These are phyloP conservation scores for Benthosema pterotum DNA, from an alignment of 2,797 vertebrate genomes.

Conservation along the genomic window DNA sequence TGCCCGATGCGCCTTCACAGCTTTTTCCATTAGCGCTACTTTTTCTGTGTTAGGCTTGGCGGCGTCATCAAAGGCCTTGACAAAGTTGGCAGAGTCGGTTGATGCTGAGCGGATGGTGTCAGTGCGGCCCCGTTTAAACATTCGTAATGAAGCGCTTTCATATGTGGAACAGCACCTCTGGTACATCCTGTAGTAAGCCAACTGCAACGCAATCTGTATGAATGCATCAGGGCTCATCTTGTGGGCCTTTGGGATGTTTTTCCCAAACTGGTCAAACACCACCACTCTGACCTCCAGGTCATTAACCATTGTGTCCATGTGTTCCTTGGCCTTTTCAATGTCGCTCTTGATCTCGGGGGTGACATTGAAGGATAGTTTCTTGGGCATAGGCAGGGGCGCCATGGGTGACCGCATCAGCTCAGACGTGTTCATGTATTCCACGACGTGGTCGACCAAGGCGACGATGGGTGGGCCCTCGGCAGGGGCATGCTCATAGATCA, in stretches of 20 bases:
- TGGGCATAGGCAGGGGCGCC: slow-evolving; percentile 83
- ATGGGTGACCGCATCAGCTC: slow-evolving; percentile 74
- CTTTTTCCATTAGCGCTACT: slow-evolving; percentile 84
- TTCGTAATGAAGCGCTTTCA: slow-evolving; percentile 90
- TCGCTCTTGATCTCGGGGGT: slow-evolving; percentile 88
- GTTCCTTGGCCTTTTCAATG: slow-evolving; percentile 91
- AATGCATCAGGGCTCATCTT: slow-evolving; percentile 95
- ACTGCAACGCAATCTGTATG: slow-evolving; percentile 90
- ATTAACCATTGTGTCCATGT: slow-evolving; percentile 87
- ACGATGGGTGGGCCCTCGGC: slow-evolving; percentile 94
- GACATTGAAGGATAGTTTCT: slow-evolving; percentile 91
- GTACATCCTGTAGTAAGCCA: slow-evolving; percentile 92
- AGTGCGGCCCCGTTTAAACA: slow-evolving; percentile 91
- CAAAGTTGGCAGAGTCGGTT: slow-evolving; percentile 81
- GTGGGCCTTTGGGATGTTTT: slow-evolving; percentile 87
- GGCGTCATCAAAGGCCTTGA: slow-evolving; percentile 84
- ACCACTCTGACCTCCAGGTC: slow-evolving; percentile 87
- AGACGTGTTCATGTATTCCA: slow-evolving; percentile 87
- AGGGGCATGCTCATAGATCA: slow-evolving; percentile 92
- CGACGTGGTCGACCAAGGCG: slow-evolving; percentile 90
- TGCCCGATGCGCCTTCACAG: slow-evolving; percentile 85
- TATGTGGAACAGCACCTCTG: slow-evolving; percentile 85
- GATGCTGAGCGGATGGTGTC: slow-evolving; percentile 94
- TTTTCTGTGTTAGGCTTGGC: slow-evolving; percentile 85
- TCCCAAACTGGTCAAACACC: slow-evolving; percentile 90